Evolutionary conservation across 2,888 invertebrate genomes (phyloP).

Genomic region (Chelonus formosanus): DNA sequence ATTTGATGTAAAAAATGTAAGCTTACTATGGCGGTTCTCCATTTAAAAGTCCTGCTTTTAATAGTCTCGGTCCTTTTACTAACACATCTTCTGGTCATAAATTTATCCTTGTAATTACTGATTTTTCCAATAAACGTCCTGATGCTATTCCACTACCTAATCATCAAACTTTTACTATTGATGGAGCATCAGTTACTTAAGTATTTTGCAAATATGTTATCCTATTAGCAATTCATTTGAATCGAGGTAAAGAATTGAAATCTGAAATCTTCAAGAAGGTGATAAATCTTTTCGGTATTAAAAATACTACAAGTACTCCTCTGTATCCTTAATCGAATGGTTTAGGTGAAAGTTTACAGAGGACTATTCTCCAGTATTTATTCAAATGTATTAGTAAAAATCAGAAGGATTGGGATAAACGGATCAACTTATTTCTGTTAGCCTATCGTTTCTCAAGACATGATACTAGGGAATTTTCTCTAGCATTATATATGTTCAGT

Average conservation of each 20-base stretch:
- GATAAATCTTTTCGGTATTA: background rate
- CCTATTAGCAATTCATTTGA: constrained; percentile 42
- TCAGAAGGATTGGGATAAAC: constrained; percentile 36
- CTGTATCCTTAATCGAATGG: background rate
- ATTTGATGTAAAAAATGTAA: too few species aligned
- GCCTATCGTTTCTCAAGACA: too few species aligned
- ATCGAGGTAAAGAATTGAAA: constrained; percentile 27
- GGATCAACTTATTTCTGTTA: background rate
- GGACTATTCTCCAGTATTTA: constrained; percentile 38
- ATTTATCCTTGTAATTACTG: constrained; percentile 44
- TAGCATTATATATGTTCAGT: too few species aligned
- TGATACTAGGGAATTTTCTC: too few species aligned
- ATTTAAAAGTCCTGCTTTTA: constrained; percentile 42
- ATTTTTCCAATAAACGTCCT: constrained; percentile 47
- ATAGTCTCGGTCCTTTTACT: constrained; percentile 44
- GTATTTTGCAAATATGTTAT: constrained; percentile 42
- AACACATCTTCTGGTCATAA: constrained; percentile 40
- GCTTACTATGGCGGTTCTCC: constrained; percentile 41
- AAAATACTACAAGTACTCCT: background rate
- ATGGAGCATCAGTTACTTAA: constrained; percentile 41
- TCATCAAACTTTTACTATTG: constrained; percentile 50
- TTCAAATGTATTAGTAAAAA: constrained; percentile 36
- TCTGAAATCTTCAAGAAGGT: constrained; percentile 8
- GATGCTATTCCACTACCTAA: constrained; percentile 52
- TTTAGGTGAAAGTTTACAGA: constrained; percentile 42